These are phyloP conservation scores for Chrysina gloriosa DNA, from an alignment of 2,888 invertebrate species.

Conservation along the genomic window DNA sequence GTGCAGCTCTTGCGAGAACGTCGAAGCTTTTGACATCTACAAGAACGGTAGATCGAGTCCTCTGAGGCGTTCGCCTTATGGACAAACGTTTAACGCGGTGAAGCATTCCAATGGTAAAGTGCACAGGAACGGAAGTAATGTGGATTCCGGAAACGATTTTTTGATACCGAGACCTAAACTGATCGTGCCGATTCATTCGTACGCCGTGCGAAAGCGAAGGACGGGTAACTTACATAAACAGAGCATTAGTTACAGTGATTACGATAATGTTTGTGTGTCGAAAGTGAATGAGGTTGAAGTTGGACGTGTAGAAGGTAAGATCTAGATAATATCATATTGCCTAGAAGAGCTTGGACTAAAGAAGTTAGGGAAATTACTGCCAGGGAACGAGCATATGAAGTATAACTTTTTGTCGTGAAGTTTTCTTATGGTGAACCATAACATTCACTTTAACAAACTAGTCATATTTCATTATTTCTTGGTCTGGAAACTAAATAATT, in stretches of 20 bases:
- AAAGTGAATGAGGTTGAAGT: conserved; percentile 1
- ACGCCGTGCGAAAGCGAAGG: conserved; percentile 81
- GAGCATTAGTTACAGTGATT: conserved; percentile 39
- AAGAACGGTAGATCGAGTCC: conserved; percentile 56
- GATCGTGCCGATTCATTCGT: conserved; percentile 89
- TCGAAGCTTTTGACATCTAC: conserved; percentile 52
- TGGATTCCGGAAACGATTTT: conserved; percentile 68
- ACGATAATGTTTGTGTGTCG: conserved; percentile 25
- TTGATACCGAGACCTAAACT: conserved; percentile 87
- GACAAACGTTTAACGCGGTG: neutral
- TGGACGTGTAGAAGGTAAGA: conserved; percentile 25
- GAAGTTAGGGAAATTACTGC: too few species aligned
- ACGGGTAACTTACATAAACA: conserved; percentile 76
- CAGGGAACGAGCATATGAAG: too few species aligned
- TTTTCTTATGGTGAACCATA: too few species aligned
- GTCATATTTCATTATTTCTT: too few species aligned
- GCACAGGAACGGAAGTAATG: conserved; percentile 23
- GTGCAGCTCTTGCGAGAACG: conserved; percentile 41
- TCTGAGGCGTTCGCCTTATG: conserved; percentile 24
- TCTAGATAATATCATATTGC: neutral
- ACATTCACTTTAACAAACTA: too few species aligned
- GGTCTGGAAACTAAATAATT: too few species aligned
- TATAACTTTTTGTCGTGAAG: too few species aligned
- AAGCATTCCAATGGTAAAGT: conserved; percentile 29
- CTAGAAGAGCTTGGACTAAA: neutral